Evolutionary conservation across 1,140 invertebrate genomes (phyloP).

Genomic region (Drosophila sechellia): DNA sequence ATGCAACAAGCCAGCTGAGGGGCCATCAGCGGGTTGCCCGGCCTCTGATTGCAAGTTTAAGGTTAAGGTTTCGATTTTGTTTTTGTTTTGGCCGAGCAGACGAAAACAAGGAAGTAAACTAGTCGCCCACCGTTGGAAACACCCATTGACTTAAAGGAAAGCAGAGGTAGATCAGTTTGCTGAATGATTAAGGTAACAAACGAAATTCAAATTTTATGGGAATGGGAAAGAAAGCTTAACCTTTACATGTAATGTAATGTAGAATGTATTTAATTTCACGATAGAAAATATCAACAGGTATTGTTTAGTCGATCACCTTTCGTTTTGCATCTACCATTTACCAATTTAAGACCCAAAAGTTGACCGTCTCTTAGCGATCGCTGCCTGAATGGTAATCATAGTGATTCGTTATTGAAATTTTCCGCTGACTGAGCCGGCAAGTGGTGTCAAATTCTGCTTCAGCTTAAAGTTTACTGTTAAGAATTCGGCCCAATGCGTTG

Average conservation of each 20-base stretch:
- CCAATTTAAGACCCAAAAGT: slow-evolving; percentile 22
- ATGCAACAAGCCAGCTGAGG: slow-evolving; percentile 31
- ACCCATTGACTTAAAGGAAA: not conserved
- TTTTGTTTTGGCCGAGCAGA: slow-evolving; percentile 30
- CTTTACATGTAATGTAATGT: no score
- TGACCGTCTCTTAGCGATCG: slow-evolving; percentile 15
- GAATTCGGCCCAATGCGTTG: slow-evolving; percentile 56
- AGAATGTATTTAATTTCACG: not conserved
- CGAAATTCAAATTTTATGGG: not conserved
- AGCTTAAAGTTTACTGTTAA: slow-evolving; percentile 72
- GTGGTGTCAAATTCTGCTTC: slow-evolving; percentile 25
- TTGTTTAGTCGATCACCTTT: not conserved
- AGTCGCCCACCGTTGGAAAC: slow-evolving; percentile 48
- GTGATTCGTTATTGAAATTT: slow-evolving; percentile 80
- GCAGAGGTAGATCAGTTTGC: slow-evolving; percentile 17
- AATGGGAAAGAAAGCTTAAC: not conserved
- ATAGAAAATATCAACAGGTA: not conserved
- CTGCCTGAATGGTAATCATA: slow-evolving; percentile 75
- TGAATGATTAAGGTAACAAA: not conserved
- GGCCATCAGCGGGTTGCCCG: slow-evolving; percentile 10
- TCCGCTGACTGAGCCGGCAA: slow-evolving; percentile 45
- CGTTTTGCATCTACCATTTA: not conserved
- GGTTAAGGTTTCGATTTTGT: slow-evolving; percentile 80
- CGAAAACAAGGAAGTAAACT: slow-evolving; percentile 69
- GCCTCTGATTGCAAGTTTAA: slow-evolving; percentile 70